A percentile compares a stretch with the other conserved stretches of the same genome.
Evolutionary conservation across 2,797 vertebrate species (phyloP).

Genomic region (Microchirus variegatus): DNA sequence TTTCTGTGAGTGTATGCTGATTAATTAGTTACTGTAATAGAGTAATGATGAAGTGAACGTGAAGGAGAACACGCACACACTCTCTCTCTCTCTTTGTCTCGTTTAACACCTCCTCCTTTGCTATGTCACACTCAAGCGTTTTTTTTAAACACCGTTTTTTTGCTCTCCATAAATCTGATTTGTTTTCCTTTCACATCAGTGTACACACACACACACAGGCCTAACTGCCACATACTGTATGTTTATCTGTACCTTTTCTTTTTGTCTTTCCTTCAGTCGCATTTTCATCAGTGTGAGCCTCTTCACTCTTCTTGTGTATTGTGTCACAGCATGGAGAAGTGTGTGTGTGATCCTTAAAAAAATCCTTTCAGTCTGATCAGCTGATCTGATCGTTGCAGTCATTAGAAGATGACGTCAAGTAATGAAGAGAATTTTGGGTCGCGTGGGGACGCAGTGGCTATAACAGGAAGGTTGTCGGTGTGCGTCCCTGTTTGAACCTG

Average conservation of each 20-base stretch:
- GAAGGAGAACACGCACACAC: conserved; percentile 14
- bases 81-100: conserved; percentile 27
- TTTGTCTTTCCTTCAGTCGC: conserved; percentile 31
- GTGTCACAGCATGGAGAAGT: too few species aligned
- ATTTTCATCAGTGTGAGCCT: conserved; percentile 31
- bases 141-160: conserved; percentile 37
- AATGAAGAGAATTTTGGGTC: too few species aligned
- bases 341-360: too few species aligned
- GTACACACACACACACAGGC: conserved; percentile 4
- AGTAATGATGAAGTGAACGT: conserved; percentile 31
- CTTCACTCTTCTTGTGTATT: conserved; percentile 10
- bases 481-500: too few species aligned
- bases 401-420: too few species aligned
- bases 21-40: conserved; percentile 42
- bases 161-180: conserved; percentile 16
- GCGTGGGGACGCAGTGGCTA: too few species aligned
- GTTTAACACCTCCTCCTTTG: conserved; percentile 44
- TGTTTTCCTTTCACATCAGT: conserved; percentile 13
- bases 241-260: conserved; percentile 18
- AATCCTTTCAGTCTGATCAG: too few species aligned
- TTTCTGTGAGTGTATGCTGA: conserved; percentile 25
- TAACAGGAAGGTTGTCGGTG: too few species aligned
- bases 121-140: conserved; percentile 32
- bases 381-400: too few species aligned
- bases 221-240: conserved; percentile 7